phyloP scores from a whole-genome alignment of 2,797 vertebrate species.

The Allochrocebus solatus region DNA sequence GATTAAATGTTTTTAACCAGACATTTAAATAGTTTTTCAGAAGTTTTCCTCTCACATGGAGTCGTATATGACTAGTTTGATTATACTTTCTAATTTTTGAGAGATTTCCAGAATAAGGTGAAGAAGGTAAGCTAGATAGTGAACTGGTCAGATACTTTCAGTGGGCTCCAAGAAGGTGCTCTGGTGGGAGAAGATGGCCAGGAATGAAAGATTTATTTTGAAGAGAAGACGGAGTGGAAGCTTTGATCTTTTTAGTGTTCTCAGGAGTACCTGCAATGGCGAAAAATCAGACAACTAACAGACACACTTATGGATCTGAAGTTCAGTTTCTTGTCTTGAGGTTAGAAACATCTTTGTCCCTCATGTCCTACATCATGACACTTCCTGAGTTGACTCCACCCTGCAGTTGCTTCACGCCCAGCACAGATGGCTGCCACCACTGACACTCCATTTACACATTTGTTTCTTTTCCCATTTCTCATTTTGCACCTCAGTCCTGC shows the following conservation, averaged over 20 bases:
- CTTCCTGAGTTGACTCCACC: neutral
- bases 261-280: neutral
- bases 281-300: neutral
- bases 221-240: neutral
- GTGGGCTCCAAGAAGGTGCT: neutral
- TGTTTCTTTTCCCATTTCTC: neutral
- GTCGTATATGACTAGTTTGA: neutral
- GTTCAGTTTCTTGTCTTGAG: neutral
- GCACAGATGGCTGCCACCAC: too few species aligned
- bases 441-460: accelerated
- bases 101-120: conserved; percentile 13
- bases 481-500: too few species aligned
- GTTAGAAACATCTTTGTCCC: neutral
- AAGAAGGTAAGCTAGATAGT: neutral
- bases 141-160: neutral
- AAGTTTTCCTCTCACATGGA: conserved; percentile 16
- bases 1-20: neutral
- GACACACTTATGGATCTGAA: neutral
- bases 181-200: neutral
- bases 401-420: neutral
- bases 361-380: neutral
- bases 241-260: neutral
- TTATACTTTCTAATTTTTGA: conserved; percentile 1
- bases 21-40: conserved; percentile 51
- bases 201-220: neutral